Base-by-base conservation (phyloP, 2,797 vertebrate species). In the Labroides dimidiatus region DNA sequence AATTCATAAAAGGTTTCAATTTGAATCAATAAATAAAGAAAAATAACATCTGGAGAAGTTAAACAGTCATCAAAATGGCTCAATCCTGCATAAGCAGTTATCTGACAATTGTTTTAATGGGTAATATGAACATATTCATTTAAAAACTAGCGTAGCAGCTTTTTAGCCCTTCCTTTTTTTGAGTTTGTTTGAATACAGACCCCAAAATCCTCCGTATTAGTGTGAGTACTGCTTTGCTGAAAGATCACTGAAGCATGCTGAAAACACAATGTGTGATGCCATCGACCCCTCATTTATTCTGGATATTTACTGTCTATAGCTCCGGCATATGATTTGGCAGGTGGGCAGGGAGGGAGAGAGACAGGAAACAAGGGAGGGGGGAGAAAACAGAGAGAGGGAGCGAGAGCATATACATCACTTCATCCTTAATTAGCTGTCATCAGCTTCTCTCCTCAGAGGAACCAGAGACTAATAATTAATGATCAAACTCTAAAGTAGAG, bases 391-490 rank as follows among this genome's bases (percentile, higher is more conserved):
- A 49, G 64, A 56, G 42, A 41, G 76, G 39, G 54, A 55, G 55
- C 23, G 69, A 0, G 72, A 72, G 74, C 76, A 82, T 81, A 92
- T 91, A 93, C 87, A 92, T 93, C 89, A 90, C 89, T 91, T 91
- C 84, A 86, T 89, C 87, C 90, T 92, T 94, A 94, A 94, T 94
- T 93, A 94, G 93, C 92, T 93, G 93, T 94, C 94, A 93, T 93
- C 92, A 93, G 90, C 84, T 92, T 87, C 84, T 91, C 84, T 91
- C 91, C 92, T 83, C 88, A 80, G 91, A 93, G 92, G 87, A 90
- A 89, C 84, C 84, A 82, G 72, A 89, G 91, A 91, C 89, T 94
- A 93, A 93, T 94, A 94, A 94, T 94, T 94, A 94, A 94, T 92
- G 92, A 93, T 93, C 87, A 94, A 93, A 90, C 89, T 88, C 84